Percentiles rank a stretch among this genome's conserved stretches.
These are phyloP conservation scores for Drosophila persimilis DNA, from an alignment of 1,140 invertebrate genomes.

Conservation along the genomic window DNA sequence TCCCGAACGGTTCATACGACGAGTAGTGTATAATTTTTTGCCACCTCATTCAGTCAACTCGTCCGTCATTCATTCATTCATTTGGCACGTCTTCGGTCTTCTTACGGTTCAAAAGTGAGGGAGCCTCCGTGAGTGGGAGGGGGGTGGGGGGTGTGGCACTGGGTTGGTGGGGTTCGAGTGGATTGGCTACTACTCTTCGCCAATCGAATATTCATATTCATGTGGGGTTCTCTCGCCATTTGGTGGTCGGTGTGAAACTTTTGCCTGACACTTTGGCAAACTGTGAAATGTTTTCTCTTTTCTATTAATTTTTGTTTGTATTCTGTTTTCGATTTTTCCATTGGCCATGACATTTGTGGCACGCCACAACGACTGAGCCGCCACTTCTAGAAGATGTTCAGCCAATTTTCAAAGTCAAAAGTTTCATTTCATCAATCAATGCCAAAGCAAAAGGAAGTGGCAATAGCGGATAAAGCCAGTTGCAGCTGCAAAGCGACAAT, in stretches of 20 bases:
- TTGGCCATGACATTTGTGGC: slow-evolving; percentile 30
- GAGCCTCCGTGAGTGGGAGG: slow-evolving; percentile 4
- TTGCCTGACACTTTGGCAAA: slow-evolving; percentile 21
- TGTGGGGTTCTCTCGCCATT: slow-evolving; percentile 41
- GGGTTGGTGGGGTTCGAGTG: not conserved
- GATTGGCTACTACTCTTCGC: not conserved
- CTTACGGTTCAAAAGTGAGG: slow-evolving; percentile 1
- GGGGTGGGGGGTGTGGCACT: not conserved
- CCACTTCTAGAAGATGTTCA: not conserved
- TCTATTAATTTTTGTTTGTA: slow-evolving; percentile 13
- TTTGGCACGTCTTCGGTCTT: slow-evolving; percentile 55
- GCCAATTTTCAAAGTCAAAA: slow-evolving; percentile 22
- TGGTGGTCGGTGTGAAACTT: slow-evolving; percentile 55
- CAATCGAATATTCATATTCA: slow-evolving; percentile 63
- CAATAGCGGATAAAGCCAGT: not conserved
- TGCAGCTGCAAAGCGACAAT: slow-evolving; percentile 44
- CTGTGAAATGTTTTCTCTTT: slow-evolving; percentile 39
- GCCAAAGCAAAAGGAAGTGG: slow-evolving; percentile 22
- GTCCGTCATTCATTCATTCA: slow-evolving; percentile 55
- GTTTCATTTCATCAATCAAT: slow-evolving; percentile 64
- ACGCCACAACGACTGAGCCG: slow-evolving; percentile 10
- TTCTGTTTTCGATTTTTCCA: slow-evolving; percentile 12
- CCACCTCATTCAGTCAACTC: slow-evolving; percentile 69
- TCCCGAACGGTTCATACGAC: not conserved
- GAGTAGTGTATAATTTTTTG: slow-evolving; percentile 32